Evolutionary conservation across 2,797 vertebrate genomes (phyloP).

Genomic region (Rhincodon typus): DNA sequence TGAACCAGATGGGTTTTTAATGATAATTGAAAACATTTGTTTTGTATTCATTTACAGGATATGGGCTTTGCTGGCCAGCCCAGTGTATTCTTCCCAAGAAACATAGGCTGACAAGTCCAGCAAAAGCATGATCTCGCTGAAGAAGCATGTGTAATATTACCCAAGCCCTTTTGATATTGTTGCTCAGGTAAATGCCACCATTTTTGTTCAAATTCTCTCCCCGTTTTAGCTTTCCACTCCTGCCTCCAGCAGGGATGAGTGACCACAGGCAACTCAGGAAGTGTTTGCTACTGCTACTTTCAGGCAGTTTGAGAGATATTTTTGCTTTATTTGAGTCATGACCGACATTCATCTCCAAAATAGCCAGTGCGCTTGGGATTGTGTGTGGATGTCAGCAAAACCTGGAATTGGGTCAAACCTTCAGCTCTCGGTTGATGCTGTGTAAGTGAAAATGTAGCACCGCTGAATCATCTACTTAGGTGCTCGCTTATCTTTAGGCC

Average conservation of each 20-base stretch:
- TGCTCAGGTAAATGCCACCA: background rate
- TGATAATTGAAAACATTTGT: no score
- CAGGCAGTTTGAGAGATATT: background rate
- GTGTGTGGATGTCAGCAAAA: background rate
- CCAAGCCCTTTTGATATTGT: background rate
- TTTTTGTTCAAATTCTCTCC: background rate
- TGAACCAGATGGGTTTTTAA: no score
- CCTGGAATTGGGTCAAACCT: background rate
- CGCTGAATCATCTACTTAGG: background rate
- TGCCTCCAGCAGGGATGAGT: background rate
- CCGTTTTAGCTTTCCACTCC: background rate
- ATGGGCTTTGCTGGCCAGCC: no score
- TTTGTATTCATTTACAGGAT: no score
- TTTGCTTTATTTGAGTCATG: background rate
- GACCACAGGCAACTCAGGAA: background rate
- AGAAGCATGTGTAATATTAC: constrained; percentile 2
- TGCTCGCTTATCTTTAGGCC: background rate
- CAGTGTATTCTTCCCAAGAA: background rate
- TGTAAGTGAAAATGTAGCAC: background rate
- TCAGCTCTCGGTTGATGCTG: background rate
- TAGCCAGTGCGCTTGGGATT: background rate
- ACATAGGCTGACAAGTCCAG: background rate
- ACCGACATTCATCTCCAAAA: background rate
- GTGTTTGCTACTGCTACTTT: background rate
- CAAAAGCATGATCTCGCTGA: background rate